Base-by-base conservation (phyloP, 2,113 vertebrate genomes). In the Meles meles region DNA sequence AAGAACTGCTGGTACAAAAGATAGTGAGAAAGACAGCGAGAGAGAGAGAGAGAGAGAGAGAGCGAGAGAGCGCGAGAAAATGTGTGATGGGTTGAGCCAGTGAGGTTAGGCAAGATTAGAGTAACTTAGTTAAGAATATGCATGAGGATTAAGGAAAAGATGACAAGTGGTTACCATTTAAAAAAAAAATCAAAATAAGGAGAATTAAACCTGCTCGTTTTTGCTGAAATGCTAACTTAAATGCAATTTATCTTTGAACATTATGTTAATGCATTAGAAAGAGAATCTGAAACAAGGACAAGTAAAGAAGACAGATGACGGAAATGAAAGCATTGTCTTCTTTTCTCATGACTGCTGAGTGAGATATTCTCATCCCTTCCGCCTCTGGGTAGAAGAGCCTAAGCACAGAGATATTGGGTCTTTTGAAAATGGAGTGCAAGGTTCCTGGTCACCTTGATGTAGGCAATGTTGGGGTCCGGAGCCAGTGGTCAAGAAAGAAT, bases 261-360 rank as follows among this genome's bases (percentile, higher is more conserved):
- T 88, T 76, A 55, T 85, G 20, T 90, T 94, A 92, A 90, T 76
- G 76, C 84, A 85, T 74, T 94, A 81, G 49, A 65, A 95, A 95
- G 93, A 86, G 76, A 87, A 85, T 29, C 76, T 79, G 49, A 93
- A 97, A 52, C 21, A 90, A 90, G 72, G n/a, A 77, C 23, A n/a
- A 10, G 82, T 59, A 59, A 76, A 61, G 25, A 80, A 80, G 79
- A 82, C 37, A 61, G 55, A 67, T 31, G 76, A 25, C 57, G 63
- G 34, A 89, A 85, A 96, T 80, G 12, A 89, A 85, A 88, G 23
- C 63, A 52, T 96, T 90, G 8, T 90, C 27, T 77, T 87, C 17
- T 67, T 93, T 25, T 79, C 65, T 65, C 9, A n/a, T 69, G 39
- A 83, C 44, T 95, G 94, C 85, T 49, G 47, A 92, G 49, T 59